phyloP scores from a whole-genome alignment of 2,888 invertebrate species.

The Cryptocephalus primarius region DNA sequence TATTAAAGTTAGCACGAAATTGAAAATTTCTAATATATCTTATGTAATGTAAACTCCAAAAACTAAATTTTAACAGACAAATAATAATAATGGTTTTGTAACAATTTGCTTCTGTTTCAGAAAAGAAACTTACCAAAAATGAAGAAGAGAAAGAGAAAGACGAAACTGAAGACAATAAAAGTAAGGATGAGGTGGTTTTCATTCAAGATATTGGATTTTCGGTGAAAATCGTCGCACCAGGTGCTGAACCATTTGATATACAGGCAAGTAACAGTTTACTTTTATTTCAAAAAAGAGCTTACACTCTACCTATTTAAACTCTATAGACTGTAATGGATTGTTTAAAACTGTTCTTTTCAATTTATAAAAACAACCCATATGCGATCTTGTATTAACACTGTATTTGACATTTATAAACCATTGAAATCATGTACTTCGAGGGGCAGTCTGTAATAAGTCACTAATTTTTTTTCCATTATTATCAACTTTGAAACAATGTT shows the following conservation, averaged over 20 bases:
- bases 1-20: too few relatives aligned
- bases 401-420: too few relatives aligned
- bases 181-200: slow-evolving; percentile 71
- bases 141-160: slow-evolving; percentile 33
- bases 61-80: too few relatives aligned
- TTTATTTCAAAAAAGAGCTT: not conserved
- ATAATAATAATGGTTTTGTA: too few relatives aligned
- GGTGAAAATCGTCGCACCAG: slow-evolving; percentile 88
- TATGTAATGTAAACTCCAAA: too few relatives aligned
- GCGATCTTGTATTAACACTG: not conserved
- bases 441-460: too few relatives aligned
- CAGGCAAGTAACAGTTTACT: slow-evolving; percentile 47
- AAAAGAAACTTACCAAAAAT: slow-evolving; percentile 26
- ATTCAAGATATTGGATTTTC: slow-evolving; percentile 87
- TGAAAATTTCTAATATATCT: too few relatives aligned
- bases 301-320: not conserved
- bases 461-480: too few relatives aligned
- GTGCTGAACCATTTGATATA: slow-evolving; percentile 84
- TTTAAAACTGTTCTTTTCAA: not conserved
- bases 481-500: too few relatives aligned
- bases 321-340: not conserved
- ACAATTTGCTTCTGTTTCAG: slow-evolving; percentile 2
- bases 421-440: too few relatives aligned
- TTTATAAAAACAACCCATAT: not conserved
- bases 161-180: slow-evolving; percentile 42